Evolutionary conservation across 2,797 vertebrate genomes (phyloP), one percentile per base, ranked within the genome.

Genomic region (Platyrinchus mystaceus): DNA sequence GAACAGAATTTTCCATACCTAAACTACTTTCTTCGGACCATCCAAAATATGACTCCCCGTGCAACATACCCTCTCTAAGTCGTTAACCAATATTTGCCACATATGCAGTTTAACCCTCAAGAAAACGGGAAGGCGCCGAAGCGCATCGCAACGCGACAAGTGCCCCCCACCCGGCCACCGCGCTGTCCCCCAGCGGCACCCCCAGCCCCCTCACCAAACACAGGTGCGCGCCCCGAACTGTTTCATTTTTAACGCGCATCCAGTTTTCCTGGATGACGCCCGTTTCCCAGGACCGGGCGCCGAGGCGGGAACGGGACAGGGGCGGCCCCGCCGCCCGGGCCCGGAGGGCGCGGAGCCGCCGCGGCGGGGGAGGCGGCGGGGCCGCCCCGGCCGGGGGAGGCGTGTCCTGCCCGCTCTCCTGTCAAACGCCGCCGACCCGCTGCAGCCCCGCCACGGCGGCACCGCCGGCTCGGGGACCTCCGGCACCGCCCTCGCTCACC

Each of bases 401-500:
- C 89, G 92, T 73, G 94, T 92, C 92, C 70, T 32, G 36, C 58
- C 64, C 37, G 34, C 36, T 55, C 87, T 85, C 60, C 94, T 95
- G 93, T 96, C 96, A 96, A 93, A 95, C 73, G 30, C 55, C 43
- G 70, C 56, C 58, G 6, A 52, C 18, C 47, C 46, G 64, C 53
- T 4, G 36, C 44, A 44, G 44, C 11, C 27, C 9, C 3, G 56
- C 41, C 43, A 47, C 24, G 19, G 36, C 10, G 64, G 52, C 68
- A 55, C 14, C 22, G 44, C 53, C 21, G 44, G 30, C 24, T 34
- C 49, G 15, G 7, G 8, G 15, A 55, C 27, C 32, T 60, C 55
- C 67, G 56, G 62, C 6, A 53, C 64, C 24, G 36, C 74, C 44
- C 60, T 32, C 6, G 34, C 66, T 58, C 50, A 28, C 12, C 23